Evolutionary conservation across 2,113 vertebrate genomes (phyloP).

Genomic region (Ailuropoda melanoleuca): DNA sequence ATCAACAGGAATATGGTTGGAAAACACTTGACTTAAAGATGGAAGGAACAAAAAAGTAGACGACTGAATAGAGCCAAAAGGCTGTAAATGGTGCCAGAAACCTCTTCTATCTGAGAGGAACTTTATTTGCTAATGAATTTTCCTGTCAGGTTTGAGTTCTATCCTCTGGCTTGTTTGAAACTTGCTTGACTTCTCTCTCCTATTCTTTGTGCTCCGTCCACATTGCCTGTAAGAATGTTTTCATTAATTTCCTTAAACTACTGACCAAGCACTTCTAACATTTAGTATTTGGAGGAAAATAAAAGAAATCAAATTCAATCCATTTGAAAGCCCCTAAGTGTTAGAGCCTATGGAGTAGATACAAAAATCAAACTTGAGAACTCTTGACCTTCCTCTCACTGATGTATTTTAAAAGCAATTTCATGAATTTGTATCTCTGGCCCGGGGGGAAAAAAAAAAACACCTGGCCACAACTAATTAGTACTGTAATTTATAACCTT

Average conservation of each 20-base stretch:
- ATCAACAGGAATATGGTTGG: neutral
- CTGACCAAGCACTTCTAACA: slow-evolving; percentile 64
- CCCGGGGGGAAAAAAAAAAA: slow-evolving; percentile 6
- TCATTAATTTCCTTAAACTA: slow-evolving; percentile 69
- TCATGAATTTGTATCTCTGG: slow-evolving; percentile 56
- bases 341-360: slow-evolving; percentile 58
- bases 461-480: slow-evolving; percentile 1
- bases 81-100: neutral
- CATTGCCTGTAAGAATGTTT: slow-evolving; percentile 54
- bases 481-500: slow-evolving; percentile 45
- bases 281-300: slow-evolving; percentile 69
- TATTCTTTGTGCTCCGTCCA: slow-evolving; percentile 33
- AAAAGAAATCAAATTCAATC: slow-evolving; percentile 70
- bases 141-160: slow-evolving; percentile 25
- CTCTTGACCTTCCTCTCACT: slow-evolving; percentile 63
- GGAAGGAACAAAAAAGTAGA: slow-evolving; percentile 20
- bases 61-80: neutral
- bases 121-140: slow-evolving; percentile 42
- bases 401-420: slow-evolving; percentile 66
- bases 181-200: slow-evolving; percentile 53
- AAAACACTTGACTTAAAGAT: neutral
- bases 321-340: slow-evolving; percentile 64
- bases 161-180: slow-evolving; percentile 45
- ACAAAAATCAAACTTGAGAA: slow-evolving; percentile 73
- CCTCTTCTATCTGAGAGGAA: neutral